Conservation (phyloP, 1,140 invertebrate species). For the Drosophila eugracilis region DNA sequence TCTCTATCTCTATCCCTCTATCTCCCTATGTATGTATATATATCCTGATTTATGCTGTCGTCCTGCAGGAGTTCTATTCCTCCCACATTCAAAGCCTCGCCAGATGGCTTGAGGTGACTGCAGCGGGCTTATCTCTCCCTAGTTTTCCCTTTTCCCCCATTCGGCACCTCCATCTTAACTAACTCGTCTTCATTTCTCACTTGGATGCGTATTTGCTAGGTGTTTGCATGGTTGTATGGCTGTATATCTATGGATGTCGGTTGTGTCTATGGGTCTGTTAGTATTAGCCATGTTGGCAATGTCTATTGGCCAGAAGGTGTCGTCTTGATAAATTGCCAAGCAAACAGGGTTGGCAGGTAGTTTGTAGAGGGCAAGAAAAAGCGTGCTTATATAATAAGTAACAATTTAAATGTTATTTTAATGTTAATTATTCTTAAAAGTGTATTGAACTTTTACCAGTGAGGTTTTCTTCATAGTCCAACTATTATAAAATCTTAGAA, state of each 20-base stretch:
- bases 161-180: conserved; percentile 51
- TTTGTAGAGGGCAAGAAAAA: not conserved
- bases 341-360: conserved; percentile 54
- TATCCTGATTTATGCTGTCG: conserved; percentile 73
- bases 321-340: conserved; percentile 42
- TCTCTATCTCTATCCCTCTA: not conserved
- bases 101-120: conserved; percentile 57
- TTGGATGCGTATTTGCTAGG: conserved; percentile 74
- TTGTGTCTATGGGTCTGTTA: conserved; percentile 23
- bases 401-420: not conserved
- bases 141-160: not conserved
- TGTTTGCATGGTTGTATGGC: conserved; percentile 34
- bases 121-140: conserved; percentile 54
- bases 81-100: conserved; percentile 32
- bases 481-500: no score
- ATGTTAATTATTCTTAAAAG: no score
- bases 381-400: not conserved
- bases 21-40: conserved; percentile 7
- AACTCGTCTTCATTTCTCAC: conserved; percentile 84
- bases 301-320: conserved; percentile 70
- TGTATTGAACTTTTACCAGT: no score
- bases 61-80: conserved; percentile 11
- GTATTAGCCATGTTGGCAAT: conserved; percentile 60
- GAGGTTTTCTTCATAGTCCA: no score
- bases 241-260: conserved; percentile 15